Base-by-base conservation (phyloP, 2,888 invertebrate species). In the Helicoverpa assulta region DNA sequence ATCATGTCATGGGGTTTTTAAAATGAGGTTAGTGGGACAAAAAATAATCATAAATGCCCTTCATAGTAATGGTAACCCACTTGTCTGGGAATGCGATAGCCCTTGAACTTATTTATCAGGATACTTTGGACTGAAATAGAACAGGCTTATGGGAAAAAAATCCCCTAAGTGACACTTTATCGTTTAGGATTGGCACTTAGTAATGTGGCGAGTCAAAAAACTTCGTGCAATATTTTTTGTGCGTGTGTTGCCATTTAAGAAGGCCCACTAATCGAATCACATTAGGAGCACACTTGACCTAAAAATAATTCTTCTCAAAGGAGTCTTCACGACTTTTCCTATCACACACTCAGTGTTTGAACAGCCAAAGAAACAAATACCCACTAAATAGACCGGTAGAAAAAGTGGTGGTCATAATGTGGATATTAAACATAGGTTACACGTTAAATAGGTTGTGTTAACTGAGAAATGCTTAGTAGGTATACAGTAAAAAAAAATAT, bases 11-110 rank as follows among this genome's bases (percentile, higher is more conserved):
- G 63, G 75, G 76, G 67, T 67, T 78, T 75, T 75, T 67, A 79
- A 33, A 93, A 92, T 83, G 88, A 88, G 94, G 95, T 94, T 93
- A 95, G 86, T 92, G 84, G 93, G 83, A 85, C 93, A 92, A 91
- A 94, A 94, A 93, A 92, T 85, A 85, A 87, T 89, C 88, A 82
- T 82, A 82, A 88, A 88, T 88, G 88, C 84, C 88, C 88, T 88
- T 87, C 87, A 84, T 87, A 88, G 90, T 89, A 89, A 88, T 90
- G 90, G 89, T 93, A 90, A 92, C 93, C 92, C 89, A 92, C 88
- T 92, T 91, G 90, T 88, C 85, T 86, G 86, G 85, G 87, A 86
- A 86, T 80, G 75, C 82, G 94, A 94, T 94, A 94, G 90, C 92
- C 93, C 90, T 89, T 93, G 93, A 94, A 91, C 94, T 78, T 86